These are phyloP conservation scores for Notothenia rossii DNA, from an alignment of 2,113 vertebrate species.

Conservation along the genomic window DNA sequence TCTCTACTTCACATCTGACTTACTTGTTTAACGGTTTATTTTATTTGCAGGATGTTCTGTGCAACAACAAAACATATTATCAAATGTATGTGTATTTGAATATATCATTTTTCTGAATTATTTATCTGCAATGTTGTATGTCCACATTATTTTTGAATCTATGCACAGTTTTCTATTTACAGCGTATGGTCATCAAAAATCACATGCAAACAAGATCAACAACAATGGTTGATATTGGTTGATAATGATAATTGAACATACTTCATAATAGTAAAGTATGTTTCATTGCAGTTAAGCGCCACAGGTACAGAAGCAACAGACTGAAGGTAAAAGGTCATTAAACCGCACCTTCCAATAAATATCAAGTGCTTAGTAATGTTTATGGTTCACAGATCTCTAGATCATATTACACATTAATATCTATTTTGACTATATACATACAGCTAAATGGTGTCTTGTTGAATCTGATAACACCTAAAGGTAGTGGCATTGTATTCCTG, in stretches of 20 bases:
- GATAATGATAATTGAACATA: neutral
- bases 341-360: neutral
- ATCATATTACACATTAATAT: slow-evolving; percentile 3
- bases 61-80: no score
- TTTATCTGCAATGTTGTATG: no score
- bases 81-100: no score
- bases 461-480: slow-evolving; percentile 12
- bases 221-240: neutral
- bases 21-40: no score
- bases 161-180: neutral
- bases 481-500: neutral
- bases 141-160: no score
- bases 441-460: slow-evolving; percentile 11
- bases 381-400: slow-evolving; percentile 20
- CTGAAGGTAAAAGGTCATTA: neutral
- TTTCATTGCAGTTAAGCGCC: neutral
- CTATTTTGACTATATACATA: slow-evolving; percentile 34
- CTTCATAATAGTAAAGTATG: neutral
- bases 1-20: no score
- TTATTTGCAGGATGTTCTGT: no score
- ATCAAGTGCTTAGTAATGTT: neutral
- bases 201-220: neutral
- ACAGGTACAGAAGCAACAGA: neutral
- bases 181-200: neutral
- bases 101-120: no score